Evolutionary conservation across 2,888 invertebrate species (phyloP).

Genomic region (Uloborus plumipes): DNA sequence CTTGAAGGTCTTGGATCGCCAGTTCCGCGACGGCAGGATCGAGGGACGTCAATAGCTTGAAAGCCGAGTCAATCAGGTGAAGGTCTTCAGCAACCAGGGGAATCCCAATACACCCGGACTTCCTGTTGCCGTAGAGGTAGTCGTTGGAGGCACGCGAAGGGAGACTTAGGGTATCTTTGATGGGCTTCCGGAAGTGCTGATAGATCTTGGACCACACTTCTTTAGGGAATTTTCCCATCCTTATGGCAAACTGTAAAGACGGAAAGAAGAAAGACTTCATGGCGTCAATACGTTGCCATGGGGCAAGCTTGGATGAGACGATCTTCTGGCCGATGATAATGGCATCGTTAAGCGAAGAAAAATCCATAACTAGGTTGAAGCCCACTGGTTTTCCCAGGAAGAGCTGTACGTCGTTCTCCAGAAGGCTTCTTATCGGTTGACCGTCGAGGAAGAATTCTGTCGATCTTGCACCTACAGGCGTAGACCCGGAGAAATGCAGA

Average conservation of each 20-base stretch:
- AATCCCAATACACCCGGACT: not conserved
- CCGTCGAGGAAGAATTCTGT: not conserved
- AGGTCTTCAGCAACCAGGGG: not conserved
- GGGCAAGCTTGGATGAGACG: no score
- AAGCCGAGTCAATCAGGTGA: not conserved
- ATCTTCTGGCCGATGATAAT: no score
- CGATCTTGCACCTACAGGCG: not conserved
- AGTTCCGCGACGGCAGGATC: not conserved
- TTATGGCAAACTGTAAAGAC: constrained; percentile 1
- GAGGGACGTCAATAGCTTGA: constrained; percentile 4
- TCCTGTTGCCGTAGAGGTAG: not conserved
- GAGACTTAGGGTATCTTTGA: not conserved
- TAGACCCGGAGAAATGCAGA: not conserved
- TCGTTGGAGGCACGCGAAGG: not conserved
- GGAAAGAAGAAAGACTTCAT: not conserved
- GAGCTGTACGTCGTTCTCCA: no score
- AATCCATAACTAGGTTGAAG: no score
- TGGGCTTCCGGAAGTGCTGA: not conserved
- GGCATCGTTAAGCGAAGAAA: no score
- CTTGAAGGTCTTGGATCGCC: not conserved
- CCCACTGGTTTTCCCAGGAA: no score
- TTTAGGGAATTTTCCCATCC: not conserved
- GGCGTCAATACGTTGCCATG: no score
- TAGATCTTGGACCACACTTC: not conserved
- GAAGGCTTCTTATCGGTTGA: no score